Conservation (phyloP, 2,797 vertebrate genomes). For the Babyrousa celebensis region DNA sequence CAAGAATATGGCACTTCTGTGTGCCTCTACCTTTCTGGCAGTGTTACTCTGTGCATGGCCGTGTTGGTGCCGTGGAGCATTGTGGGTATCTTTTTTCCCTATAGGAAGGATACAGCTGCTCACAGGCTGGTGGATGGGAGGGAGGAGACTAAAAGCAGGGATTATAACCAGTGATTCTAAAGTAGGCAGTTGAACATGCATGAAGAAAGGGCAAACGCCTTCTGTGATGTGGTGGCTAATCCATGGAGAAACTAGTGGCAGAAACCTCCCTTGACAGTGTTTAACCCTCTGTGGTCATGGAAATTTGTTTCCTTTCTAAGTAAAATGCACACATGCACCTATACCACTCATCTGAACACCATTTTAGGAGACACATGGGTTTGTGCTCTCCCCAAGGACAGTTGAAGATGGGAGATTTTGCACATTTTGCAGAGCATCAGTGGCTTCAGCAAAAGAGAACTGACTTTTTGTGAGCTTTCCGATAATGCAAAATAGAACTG, state of each 20-base stretch:
- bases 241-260: too few relatives aligned
- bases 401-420: background rate
- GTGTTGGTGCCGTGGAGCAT: rapidly evolving
- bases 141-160: background rate
- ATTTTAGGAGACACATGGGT: background rate
- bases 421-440: background rate
- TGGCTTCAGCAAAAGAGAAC: background rate
- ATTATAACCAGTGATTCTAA: background rate
- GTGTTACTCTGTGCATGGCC: too few relatives aligned
- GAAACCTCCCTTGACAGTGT: background rate
- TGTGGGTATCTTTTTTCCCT: background rate
- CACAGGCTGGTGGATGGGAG: background rate
- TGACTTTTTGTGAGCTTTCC: background rate
- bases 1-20: background rate
- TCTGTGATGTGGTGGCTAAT: rapidly evolving
- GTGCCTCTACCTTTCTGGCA: background rate
- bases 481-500: background rate
- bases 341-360: background rate
- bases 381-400: rapidly evolving
- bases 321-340: background rate
- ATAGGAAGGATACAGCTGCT: background rate
- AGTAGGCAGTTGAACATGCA: background rate
- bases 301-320: slow-evolving; percentile 6
- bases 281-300: background rate
- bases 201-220: background rate